Conservation (phyloP, 2,797 vertebrate genomes). For the Cossypha niveicapilla region DNA sequence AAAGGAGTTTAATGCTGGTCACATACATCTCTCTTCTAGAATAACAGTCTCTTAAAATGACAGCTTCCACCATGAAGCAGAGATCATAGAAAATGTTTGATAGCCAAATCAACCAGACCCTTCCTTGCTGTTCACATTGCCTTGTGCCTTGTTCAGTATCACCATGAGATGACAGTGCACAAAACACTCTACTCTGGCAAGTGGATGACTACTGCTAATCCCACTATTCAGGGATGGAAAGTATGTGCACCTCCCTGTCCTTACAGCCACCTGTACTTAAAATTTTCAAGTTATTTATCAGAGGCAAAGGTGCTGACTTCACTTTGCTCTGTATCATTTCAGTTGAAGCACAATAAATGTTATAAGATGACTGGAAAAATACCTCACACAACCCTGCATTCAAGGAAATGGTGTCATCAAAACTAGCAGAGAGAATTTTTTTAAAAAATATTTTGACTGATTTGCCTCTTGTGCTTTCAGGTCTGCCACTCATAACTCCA, state of each 20-base stretch:
- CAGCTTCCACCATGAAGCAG: background rate
- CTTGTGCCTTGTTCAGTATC: background rate
- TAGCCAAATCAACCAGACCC: background rate
- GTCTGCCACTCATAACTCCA: slow-evolving; percentile 9
- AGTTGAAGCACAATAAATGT: background rate
- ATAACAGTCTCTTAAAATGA: background rate
- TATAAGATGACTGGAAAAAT: background rate
- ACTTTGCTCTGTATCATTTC: background rate
- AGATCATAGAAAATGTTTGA: background rate
- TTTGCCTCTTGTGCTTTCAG: background rate
- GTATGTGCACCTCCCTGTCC: background rate
- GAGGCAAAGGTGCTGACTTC: background rate
- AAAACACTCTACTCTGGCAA: background rate
- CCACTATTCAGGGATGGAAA: background rate
- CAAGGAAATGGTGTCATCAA: slow-evolving; percentile 14
- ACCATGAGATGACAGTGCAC: background rate
- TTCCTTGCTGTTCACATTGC: background rate
- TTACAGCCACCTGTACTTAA: background rate
- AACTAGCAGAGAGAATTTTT: background rate
- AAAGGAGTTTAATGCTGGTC: background rate
- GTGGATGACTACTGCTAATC: background rate
- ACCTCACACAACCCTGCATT: background rate
- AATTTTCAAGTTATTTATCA: background rate
- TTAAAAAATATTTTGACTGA: slow-evolving; percentile 33
- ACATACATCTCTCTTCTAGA: background rate